Percentiles rank a stretch among this genome's conserved stretches.
These are phyloP conservation scores for Zele albiditarsus DNA, from an alignment of 2,888 invertebrate species.

Conservation along the genomic window DNA sequence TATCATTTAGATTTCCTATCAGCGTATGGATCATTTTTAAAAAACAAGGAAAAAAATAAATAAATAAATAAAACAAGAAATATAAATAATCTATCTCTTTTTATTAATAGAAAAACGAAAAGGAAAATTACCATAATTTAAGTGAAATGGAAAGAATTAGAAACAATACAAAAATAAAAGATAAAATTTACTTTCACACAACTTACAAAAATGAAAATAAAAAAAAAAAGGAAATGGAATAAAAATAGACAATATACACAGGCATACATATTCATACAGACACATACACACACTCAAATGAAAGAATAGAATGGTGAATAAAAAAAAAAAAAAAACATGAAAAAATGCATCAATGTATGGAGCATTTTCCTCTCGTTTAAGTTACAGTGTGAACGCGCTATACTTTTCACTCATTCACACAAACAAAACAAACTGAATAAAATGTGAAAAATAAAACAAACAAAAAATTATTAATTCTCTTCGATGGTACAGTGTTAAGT, in stretches of 20 bases:
- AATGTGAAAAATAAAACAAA: neutral
- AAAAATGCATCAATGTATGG: constrained; percentile 39
- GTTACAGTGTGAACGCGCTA: constrained; percentile 54
- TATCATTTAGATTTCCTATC: neutral
- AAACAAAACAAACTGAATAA: neutral
- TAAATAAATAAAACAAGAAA: neutral
- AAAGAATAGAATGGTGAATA: constrained; percentile 12
- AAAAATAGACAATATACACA: neutral
- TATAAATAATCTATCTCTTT: constrained; percentile 18
- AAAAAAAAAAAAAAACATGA: constrained; percentile 30
- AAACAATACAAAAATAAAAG: constrained; percentile 5
- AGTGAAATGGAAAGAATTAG: neutral
- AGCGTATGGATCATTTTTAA: neutral
- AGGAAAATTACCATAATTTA: constrained; percentile 14
- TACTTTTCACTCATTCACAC: constrained; percentile 55
- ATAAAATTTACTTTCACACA: neutral
- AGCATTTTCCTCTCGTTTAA: constrained; percentile 54
- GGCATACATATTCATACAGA: neutral
- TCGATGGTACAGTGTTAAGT: constrained; percentile 62
- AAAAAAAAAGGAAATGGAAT: neutral
- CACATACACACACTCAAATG: constrained; percentile 32
- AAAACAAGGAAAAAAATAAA: neutral
- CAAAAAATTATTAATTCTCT: constrained; percentile 57
- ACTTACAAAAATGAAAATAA: neutral
- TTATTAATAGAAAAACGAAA: constrained; percentile 17